Evolutionary conservation across 2,888 invertebrate species (phyloP), one percentile per base, ranked within the genome.

Genomic region (Sinhomidia bicolor): DNA sequence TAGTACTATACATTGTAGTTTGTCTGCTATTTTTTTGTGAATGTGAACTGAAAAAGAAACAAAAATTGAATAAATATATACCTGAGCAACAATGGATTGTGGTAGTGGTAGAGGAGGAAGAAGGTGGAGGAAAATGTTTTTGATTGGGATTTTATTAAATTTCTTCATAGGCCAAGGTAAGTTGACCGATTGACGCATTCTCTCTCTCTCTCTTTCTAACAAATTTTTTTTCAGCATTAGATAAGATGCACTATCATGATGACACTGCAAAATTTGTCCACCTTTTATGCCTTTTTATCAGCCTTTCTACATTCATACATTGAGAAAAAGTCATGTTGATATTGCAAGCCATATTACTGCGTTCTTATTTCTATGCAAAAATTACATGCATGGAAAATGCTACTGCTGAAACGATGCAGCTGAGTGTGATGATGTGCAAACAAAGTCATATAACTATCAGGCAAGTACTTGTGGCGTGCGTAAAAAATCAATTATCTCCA

Each of bases 111-210:
- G 20, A 20, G 44, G 74, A 20, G 20, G 51, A 41, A 51, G 17
- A 1, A 51, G 62, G 23, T 78, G 85, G 85, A 80, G 79, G 80
- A 65, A 54, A 32, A 36, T 80, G 80, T 44, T 86, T 80, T 80
- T 86, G 79, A 86, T 51, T 86, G 85, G 68, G 51, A 80, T 86
- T 80, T 41, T 86, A 23, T 12, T 86, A 20, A 79, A 80, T 80
- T 86, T 79, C 80, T 80, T 68, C 85, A 86, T 86, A 80, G 85
- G 80, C 68, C 85, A 80, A 86, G 85, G 85, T 86, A 86, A 86
- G 85, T 17, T 12, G 23, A 4, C 14, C 54, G 26, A 76, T 47
- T 71, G 41, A 71, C 12, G 68, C 36, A n/a, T n/a, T n/a, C n/a
- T 65, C 7, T 60, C 10, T 26, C 10, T 14, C 60, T 60, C 60